Evolutionary conservation across 92 coral and sea anemone genomes (phyloP), one percentile per base, ranked within the genome.

Genomic region (Epizoanthus stellaris): DNA sequence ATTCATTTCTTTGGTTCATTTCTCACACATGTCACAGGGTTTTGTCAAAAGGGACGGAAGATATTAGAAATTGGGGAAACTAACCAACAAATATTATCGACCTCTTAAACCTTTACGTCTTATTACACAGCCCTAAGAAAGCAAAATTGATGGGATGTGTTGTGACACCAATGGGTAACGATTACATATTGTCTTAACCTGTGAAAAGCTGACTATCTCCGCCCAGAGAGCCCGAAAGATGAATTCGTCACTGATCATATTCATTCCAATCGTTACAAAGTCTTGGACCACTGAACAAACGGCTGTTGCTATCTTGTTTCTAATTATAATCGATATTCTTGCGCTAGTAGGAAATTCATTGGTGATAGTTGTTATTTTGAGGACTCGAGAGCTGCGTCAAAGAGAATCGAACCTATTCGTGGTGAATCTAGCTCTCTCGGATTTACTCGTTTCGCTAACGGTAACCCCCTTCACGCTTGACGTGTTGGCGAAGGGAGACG

Each of bases 391-490:
- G 43, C 88, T 91, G 17, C 80, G 84, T 25, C 77, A 81, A 70
- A 82, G 73, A 47, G 90, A 87, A 64, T 19, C 90, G 5, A 87
- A 88, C 81, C 57, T 40, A 6, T 90, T 90, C 47, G 90, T 88
- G n/a, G 45, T 88, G 30, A 88, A 76, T 40, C 70, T 91, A 3
- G 87, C 94, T 0, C 0, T 85, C 34, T 91, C 94, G 0, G 94
- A 91, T 63, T 69, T 88, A 3, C 77, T 88, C 42, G 88, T 91
- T 2, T 81, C 89, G 0, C 53, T 91, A 11, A 76, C 91, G 1
- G 88, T 91, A 6, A 75, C 88, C 10, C 94, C 94, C 2, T 23
- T 63, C 4, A 23, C 94, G 10, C n/a, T 88, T 9, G 92, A 70
- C 15, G 70, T 87, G 38, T 25, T 91, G 15, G 76, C 47, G n/a